Conservation (phyloP, 2,797 vertebrate species). For the Eutrigla gurnardus region DNA sequence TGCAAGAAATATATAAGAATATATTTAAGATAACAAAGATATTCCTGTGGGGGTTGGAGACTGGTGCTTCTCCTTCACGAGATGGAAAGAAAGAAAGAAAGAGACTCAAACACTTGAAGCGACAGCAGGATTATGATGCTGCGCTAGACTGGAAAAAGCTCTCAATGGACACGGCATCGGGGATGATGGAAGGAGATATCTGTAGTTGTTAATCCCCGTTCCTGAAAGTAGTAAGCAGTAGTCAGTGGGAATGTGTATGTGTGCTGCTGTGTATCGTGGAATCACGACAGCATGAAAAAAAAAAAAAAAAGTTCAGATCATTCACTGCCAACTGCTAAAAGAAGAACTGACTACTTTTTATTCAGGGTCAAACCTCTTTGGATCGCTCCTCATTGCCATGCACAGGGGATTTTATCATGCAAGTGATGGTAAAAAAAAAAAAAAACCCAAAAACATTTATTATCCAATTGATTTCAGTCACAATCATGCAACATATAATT, state of each 20-base stretch:
- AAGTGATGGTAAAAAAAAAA: constrained; percentile 18
- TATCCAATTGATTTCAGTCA: constrained; percentile 51
- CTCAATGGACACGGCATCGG: constrained; percentile 23
- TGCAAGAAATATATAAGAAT: constrained; percentile 85
- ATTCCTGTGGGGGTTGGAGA: constrained; percentile 73
- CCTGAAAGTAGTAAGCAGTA: constrained; percentile 49
- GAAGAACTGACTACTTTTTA: constrained; percentile 58
- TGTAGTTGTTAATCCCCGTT: constrained; percentile 33
- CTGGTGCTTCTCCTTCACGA: constrained; percentile 82
- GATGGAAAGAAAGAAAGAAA: constrained; percentile 24
- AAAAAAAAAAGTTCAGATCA: constrained; percentile 39
- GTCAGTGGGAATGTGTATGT: constrained; percentile 36
- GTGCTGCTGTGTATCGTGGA: constrained; percentile 35
- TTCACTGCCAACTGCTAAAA: constrained; percentile 76
- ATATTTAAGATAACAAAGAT: constrained; percentile 83
- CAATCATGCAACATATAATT: constrained; percentile 47
- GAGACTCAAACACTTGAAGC: constrained; percentile 62
- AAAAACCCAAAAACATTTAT: constrained; percentile 36
- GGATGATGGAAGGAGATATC: constrained; percentile 33
- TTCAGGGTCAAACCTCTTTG: constrained; percentile 66
- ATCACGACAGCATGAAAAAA: constrained; percentile 26
- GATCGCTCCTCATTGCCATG: constrained; percentile 57
- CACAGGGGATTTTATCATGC: constrained; percentile 59
- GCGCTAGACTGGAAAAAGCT: constrained; percentile 52
- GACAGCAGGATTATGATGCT: constrained; percentile 34